Base-by-base conservation (phyloP, 2,113 vertebrate species). In the Burhinus oedicnemus region DNA sequence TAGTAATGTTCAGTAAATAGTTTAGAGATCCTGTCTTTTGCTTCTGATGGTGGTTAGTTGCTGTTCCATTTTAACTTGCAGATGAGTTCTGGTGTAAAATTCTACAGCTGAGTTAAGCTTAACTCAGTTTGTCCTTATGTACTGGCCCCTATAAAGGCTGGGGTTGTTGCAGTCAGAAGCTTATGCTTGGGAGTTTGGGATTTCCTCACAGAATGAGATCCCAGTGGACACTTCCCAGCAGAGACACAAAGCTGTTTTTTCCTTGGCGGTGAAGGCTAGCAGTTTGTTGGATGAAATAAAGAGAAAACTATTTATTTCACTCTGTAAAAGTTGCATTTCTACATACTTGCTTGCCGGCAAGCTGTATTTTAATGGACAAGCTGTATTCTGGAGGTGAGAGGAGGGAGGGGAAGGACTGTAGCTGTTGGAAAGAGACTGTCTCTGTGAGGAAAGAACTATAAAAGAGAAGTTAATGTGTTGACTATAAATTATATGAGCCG, bases 161-260 rank as follows among this genome's bases (percentile, higher is more conserved):
- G 32, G 13, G 4, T 8, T 52, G 47, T 17, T 60, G 8, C 0
- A 4, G 4, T 16, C 36, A 49, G 44, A 40, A 47, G 11, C 10
- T 42, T 44, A 6, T 32, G 25, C 49, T 38, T 20, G 58, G 62
- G 20, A 68, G 11, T 54, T 19, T 38, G 38, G 44, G 32, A 18
- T 64, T 92, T 64, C 57, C 44, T 17, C 18, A 5, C 7, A 22
- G 45, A 45, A 14, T 26, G 44, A 68, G 29, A 44, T 77, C 25
- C 19, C 45, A 14, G 15, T 9, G 32, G 54, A 17, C 18, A 2
- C 40, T 75, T 82, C 51, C 40, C 51, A 62, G 51, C 16, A 75
- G 45, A 47, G 19, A 22, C 16, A n/a, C 6, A 36, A 71, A 79
- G 11, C 38, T 78, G 5, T 27, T 62, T 17, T 9, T 66, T 44